phyloP scores from a whole-genome alignment of 2,888 invertebrate species.

The Ochropacha duplaris region DNA sequence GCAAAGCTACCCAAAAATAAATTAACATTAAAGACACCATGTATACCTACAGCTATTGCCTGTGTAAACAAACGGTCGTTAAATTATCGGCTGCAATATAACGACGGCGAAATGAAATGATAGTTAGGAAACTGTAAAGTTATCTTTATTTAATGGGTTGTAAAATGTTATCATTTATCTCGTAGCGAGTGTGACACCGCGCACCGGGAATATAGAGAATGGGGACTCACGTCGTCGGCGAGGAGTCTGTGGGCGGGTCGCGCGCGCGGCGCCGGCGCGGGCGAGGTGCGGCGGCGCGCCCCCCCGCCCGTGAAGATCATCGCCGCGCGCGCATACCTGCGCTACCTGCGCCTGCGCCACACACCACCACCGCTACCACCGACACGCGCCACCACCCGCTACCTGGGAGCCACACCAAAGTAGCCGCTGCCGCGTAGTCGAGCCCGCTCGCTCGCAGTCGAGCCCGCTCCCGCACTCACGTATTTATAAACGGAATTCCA shows the following conservation, averaged over 20 bases:
- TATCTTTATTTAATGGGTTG: conserved; percentile 8
- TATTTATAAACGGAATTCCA: conserved; percentile 81
- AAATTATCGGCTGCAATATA: conserved; percentile 16
- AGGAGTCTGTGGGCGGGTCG: conserved; percentile 56
- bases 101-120: conserved; percentile 10
- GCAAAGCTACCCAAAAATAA: background rate
- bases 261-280: conserved; percentile 59
- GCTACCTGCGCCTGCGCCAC: conserved; percentile 24
- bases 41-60: background rate
- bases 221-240: conserved; percentile 62
- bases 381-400: conserved; percentile 30
- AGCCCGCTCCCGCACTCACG: conserved; percentile 48
- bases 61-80: conserved; percentile 25
- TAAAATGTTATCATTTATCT: conserved; percentile 1
- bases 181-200: background rate
- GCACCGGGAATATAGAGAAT: background rate
- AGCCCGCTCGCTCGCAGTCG: conserved; percentile 31
- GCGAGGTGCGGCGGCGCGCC: conserved; percentile 76
- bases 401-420: no score
- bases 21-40: background rate
- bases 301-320: conserved; percentile 83
- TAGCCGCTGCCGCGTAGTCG: conserved; percentile 23
- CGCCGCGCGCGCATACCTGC: conserved; percentile 59
- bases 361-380: conserved; percentile 19
- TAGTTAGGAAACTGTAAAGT: conserved; percentile 16